Evolutionary conservation across 2,113 vertebrate species (phyloP).

Genomic region (Origma solitaria): DNA sequence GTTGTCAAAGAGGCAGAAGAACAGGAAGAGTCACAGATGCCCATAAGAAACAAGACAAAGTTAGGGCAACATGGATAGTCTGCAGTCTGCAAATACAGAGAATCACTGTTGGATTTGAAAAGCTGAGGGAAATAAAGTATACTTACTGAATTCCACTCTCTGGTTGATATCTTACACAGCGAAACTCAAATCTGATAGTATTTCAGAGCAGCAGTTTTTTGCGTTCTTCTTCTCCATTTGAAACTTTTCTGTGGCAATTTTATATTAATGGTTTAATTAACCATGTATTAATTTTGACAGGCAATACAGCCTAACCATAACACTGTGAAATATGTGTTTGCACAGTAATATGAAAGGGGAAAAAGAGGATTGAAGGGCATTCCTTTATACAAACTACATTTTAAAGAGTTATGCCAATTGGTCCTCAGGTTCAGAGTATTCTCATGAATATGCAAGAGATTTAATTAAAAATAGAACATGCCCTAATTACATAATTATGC

Average conservation of each 20-base stretch:
- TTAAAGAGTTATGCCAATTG: neutral
- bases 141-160: neutral
- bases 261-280: neutral
- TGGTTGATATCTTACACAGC: neutral
- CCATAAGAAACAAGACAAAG: neutral
- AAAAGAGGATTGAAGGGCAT: neutral
- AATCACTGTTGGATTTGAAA: neutral
- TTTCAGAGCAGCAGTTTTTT: neutral
- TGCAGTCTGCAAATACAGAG: neutral
- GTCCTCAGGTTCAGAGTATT: slow-evolving; percentile 18
- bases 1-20: neutral
- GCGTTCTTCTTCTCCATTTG: neutral
- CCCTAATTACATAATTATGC: slow-evolving; percentile 53
- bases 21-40: neutral
- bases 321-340: neutral
- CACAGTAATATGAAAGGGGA: neutral
- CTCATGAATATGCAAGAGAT: slow-evolving; percentile 44
- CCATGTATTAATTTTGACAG: neutral
- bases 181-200: neutral
- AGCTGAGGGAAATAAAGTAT: neutral
- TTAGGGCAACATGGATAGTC: neutral
- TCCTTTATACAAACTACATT: neutral
- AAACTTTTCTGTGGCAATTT: neutral
- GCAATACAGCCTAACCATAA: neutral
- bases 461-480: slow-evolving; percentile 62